phyloP scores from a whole-genome alignment of 2,113 vertebrate species.

The Phrynosoma platyrhinos region DNA sequence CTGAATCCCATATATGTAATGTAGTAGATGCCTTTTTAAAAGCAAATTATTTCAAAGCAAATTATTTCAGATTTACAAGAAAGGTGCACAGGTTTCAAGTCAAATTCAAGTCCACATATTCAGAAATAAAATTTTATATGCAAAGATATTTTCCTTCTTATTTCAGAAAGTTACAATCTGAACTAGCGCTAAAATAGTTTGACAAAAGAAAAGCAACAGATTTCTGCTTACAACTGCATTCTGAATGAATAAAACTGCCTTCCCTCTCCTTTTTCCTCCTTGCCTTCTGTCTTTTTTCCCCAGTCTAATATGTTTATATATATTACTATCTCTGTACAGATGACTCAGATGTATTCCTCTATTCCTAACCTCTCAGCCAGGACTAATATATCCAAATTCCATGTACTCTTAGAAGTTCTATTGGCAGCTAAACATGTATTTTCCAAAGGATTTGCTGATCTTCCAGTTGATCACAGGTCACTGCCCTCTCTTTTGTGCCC shows the following conservation, averaged over 20 bases:
- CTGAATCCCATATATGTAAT: no score
- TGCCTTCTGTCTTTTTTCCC: background rate
- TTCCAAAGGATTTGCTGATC: slow-evolving; percentile 43
- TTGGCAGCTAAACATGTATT: slow-evolving; percentile 19
- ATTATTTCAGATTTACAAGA: background rate
- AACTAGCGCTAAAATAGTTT: background rate
- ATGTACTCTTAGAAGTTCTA: slow-evolving; percentile 25
- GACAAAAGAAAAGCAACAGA: background rate
- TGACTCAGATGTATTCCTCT: background rate
- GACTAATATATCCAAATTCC: background rate
- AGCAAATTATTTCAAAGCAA: background rate
- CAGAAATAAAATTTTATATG: background rate
- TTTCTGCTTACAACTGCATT: background rate
- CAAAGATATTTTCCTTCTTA: background rate
- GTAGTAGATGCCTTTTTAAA: background rate
- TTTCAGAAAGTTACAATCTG: slow-evolving; percentile 6
- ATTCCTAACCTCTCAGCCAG: background rate
- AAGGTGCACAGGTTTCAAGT: background rate
- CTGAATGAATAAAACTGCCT: slow-evolving; percentile 24
- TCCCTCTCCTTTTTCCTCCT: background rate
- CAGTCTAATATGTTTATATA: background rate
- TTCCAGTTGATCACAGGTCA: background rate
- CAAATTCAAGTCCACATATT: background rate
- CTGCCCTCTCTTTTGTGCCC: background rate
- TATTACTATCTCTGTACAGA: background rate